A percentile compares a stretch with the other conserved stretches of the same genome.
Conservation (phyloP, 2,888 invertebrate genomes). For the Flexamia atlantica region DNA sequence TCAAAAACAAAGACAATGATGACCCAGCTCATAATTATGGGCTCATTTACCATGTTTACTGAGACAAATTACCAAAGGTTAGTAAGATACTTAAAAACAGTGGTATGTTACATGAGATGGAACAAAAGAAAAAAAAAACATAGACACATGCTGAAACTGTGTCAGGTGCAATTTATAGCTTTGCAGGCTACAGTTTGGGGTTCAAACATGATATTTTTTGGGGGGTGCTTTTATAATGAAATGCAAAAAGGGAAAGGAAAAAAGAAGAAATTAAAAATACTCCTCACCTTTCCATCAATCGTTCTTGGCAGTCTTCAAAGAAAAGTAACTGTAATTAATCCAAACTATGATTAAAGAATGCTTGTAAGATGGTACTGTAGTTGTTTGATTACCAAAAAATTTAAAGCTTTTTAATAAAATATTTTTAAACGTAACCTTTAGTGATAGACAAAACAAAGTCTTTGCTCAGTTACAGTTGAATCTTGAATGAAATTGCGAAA, state of each 20-base stretch:
- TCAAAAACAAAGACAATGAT: no score
- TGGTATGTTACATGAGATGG: neutral
- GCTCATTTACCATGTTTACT: neutral
- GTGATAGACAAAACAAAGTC: no score
- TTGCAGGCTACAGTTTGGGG: neutral
- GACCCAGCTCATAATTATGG: neutral
- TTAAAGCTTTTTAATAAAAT: neutral
- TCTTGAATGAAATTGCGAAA: no score
- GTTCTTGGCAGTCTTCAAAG: neutral
- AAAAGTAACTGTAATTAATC: constrained; percentile 18
- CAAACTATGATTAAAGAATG: constrained; percentile 18
- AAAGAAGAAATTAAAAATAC: neutral
- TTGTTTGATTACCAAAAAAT: neutral
- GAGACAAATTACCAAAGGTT: neutral
- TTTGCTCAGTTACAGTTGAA: no score
- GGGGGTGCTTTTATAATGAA: neutral
- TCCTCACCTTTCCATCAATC: constrained; percentile 30
- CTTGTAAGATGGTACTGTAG: neutral
- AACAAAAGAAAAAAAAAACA: neutral
- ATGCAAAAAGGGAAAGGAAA: neutral
- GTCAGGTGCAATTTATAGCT: neutral
- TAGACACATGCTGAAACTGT: neutral
- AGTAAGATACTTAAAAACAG: neutral
- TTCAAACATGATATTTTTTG: no score
- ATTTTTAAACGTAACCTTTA: no score